Evolutionary conservation across 2,113 vertebrate genomes (phyloP), one percentile per base, ranked within the genome.

Genomic region (Lipophrys pholis): DNA sequence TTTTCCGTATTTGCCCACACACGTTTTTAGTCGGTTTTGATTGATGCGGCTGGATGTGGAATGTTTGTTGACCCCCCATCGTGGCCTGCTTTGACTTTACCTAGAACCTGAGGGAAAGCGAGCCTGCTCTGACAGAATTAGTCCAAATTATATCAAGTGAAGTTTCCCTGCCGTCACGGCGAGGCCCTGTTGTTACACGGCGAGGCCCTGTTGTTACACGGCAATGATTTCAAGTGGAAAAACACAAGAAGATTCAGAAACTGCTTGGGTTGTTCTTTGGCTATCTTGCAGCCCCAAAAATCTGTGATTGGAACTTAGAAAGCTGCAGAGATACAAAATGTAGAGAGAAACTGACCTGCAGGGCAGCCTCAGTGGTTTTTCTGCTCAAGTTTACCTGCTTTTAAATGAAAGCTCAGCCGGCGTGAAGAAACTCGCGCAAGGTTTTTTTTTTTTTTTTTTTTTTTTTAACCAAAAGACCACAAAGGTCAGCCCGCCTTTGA

Each of bases 401-500:
- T 73, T 51, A 69, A 59, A 69, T 74, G 65, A 64, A 61, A 69
- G 62, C 62, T 73, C 17, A 54, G 65, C 50, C 11, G 3, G n/a
- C 66, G 30, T 30, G 49, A 60, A 69, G 21, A 70, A 69, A 52
- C 54, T 16, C 6, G 5, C 8, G 48, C 60, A 64, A 70, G 58
- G 42, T 69, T 72, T 73, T 57, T n/a, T n/a, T n/a, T n/a, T n/a
- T n/a, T n/a, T n/a, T n/a, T n/a, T n/a, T n/a, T n/a, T n/a, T n/a
- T n/a, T n/a, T n/a, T n/a, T n/a, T n/a, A n/a, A 42, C 65, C 51
- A 60, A 73, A 83, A n/a, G n/a, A n/a, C 72, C 81, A n/a, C 57
- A 69, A 83, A 83, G 82, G 75, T 86, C 83, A 74, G 51, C 15
- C 54, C 2, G 40, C 21, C 77, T 82, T 80, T 81, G 78, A 83